Evolutionary conservation across 2,797 vertebrate genomes (phyloP), one percentile per base, ranked within the genome.

Genomic region (Mus spretus): DNA sequence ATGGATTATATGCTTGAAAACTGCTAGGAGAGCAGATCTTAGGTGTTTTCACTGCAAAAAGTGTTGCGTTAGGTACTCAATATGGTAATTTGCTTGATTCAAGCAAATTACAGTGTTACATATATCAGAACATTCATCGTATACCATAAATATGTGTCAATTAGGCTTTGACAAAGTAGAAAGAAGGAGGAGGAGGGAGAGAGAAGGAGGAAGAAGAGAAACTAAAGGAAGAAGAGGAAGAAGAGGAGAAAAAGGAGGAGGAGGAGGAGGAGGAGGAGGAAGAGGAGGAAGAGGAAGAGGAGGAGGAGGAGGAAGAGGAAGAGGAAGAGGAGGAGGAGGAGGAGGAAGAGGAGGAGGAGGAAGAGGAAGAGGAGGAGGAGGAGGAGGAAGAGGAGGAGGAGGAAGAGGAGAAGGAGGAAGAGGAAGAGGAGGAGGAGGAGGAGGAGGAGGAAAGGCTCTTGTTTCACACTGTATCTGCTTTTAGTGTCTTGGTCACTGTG

Each of bases 1-100:
- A 80, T 50, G 26, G 88, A 72, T 87, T 90, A 20, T n/a, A 77
- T 59, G 57, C 50, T 89, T 93, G n/a, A 78, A 93, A 90, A 83
- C n/a, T 94, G 55, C 90, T 63, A 72, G 72, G 31, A 92, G 53
- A 72, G 67, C 85, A 63, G 63, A 53, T 84, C 74, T 80, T 75
- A 80, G 88, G 59, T 80, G 77, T 77, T 85, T 74, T 96, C 17
- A 74, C 40, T 70, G 47, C 40, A 91, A 50, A 63, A 75, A 89
- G 50, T 61, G 67, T 61, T 37, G 47, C n/a, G 53, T 72, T n/a
- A 93, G 1, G 15, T 84, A 40, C 72, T 80, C 26, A 12, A 61
- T 78, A 86, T 72, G 37, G 28, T 90, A 72, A 57, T 87, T 90
- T 14, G 17, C 17, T 92, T 85, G 19, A 83, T 34, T 94, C 55